Evolutionary conservation across 2,113 vertebrate species (phyloP), one percentile per base, ranked within the genome.

Genomic region (Gallinago paraguaiae): DNA sequence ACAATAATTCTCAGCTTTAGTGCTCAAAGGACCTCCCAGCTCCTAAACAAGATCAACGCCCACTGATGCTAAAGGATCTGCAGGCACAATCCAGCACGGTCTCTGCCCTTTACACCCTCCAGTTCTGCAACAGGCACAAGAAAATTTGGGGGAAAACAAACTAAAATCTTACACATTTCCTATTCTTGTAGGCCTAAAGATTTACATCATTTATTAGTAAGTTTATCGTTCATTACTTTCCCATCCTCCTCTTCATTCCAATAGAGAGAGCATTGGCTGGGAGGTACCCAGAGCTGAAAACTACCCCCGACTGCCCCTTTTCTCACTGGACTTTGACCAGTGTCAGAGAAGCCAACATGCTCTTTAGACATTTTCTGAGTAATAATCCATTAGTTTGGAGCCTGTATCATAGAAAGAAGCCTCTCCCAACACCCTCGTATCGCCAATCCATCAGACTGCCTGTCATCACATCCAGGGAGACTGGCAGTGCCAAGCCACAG

Each of bases 401-500:
- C 16, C 57, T 64, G 67, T 28, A 43, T 18, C 27, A 16, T 22
- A 61, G 35, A 71, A 75, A 46, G 24, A 86, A 75, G 19, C 24
- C 39, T 75, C 72, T 88, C 68, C 46, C 56, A 90, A 48, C 82
- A 71, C 56, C 15, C 22, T 71, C 13, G 0, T 41, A 39, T 56
- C 60, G 69, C 60, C 39, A 53, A 56, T 53, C 48, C 31, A 78
- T 63, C 76, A 64, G 45, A 12, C 39, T 46, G 39, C 56, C 56
- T 77, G 75, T 60, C 82, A 57, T 37, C 56, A 70, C 86, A 77
- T 28, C n/a, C 22, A 43, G 60, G 13, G 69, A 86, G 69, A 46
- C 6, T 30, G 56, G 37, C 59, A 91, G 69, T 76, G 86, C 91
- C 90, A 97, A 93, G 69, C 81, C 78, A 87, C 86, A 91, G 59